Evolutionary conservation across 1,140 invertebrate genomes (phyloP), one percentile per base, ranked within the genome.

Genomic region (Euwallacea fornicatus): DNA sequence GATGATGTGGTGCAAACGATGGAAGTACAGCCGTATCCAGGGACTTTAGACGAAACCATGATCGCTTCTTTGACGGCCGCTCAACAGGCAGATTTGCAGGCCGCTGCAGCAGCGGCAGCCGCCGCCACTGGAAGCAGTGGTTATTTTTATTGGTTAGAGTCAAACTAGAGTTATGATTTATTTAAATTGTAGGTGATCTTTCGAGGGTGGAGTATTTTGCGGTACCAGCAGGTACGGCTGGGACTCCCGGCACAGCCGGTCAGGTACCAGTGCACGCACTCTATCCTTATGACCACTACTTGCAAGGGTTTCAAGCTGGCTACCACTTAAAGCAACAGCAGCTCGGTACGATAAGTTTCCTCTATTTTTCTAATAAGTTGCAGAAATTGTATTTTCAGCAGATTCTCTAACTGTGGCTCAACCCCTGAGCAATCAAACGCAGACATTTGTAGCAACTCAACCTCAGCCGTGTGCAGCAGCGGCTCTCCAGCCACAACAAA

Each of bases 1-100:
- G 86, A 86, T 60, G 84, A 86, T 71, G 84, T 85, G 55, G 84
- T 85, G 53, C 84, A 86, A 76, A 84, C 85, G 55, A 82, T 87
- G 50, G 84, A 79, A 74, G 76, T 80, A 43, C 78, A 78, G 68
- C 75, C 79, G 4, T 80, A 80, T 73, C 74, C 78, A 0, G 75
- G 74, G 67, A 73, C 76, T 43, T 70, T 81, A 42, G 80, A 81
- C 43, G 80, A 81, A 47, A 76, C 76, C 7, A 77, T 81, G 78
- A 77, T 81, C 16, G 78, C 78, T 7, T 76, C 80, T 8, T 68
- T 81, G 55, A 73, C 78, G 7, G 75, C 76, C 15, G 41, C 74
- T 7, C 71, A 67, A 55, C 70, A 72, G 8, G 70, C 70, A 8
- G 64, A 72, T 16, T 50, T 72, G 0, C 63, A 72, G 3, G 70